These are phyloP conservation scores for Ormyrus thymus DNA, from an alignment of 2,888 invertebrate genomes.

Conservation along the genomic window DNA sequence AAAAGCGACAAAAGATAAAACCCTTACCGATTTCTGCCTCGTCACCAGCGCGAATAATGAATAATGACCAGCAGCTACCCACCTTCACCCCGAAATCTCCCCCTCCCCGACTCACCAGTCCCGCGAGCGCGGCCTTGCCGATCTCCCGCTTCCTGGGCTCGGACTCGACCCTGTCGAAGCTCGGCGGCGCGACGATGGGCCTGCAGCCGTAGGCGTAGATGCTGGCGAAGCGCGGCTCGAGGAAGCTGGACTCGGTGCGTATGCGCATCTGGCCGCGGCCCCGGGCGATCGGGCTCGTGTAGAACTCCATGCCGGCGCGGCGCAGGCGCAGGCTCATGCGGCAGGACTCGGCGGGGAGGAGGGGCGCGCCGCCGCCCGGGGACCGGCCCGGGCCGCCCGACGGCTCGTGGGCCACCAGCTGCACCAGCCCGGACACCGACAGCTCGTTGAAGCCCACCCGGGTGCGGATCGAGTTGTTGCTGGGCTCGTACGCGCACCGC, in stretches of 20 bases:
- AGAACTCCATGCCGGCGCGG: slow-evolving; percentile 85
- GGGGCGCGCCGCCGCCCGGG: slow-evolving; percentile 19
- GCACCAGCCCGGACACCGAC: slow-evolving; percentile 86
- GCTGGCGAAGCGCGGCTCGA: slow-evolving; percentile 89
- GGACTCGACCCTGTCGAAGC: slow-evolving; percentile 12
- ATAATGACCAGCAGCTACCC: too few species aligned
- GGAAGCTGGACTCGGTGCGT: slow-evolving; percentile 88
- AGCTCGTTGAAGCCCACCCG: slow-evolving; percentile 87
- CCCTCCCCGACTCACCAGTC: slow-evolving; percentile 33
- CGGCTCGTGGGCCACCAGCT: slow-evolving; percentile 73
- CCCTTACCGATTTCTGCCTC: too few species aligned
- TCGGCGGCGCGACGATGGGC: slow-evolving; percentile 41
- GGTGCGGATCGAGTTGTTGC: slow-evolving; percentile 85
- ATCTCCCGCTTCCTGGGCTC: slow-evolving; percentile 43
- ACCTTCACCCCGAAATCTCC: too few species aligned
- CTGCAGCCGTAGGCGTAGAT: slow-evolving; percentile 91
- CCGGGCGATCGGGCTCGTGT: slow-evolving; percentile 82
- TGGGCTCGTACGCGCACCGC: slow-evolving; percentile 85
- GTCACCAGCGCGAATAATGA: too few species aligned
- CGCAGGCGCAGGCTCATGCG: slow-evolving; percentile 87
- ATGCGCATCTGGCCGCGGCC: slow-evolving; percentile 84
- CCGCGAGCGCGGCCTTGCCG: background rate
- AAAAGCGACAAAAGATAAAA: too few species aligned
- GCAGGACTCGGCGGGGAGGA: slow-evolving; percentile 78
- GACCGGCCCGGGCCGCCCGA: slow-evolving; percentile 31